Conservation (phyloP, 2,797 vertebrate species). For the Cuniculus paca region DNA sequence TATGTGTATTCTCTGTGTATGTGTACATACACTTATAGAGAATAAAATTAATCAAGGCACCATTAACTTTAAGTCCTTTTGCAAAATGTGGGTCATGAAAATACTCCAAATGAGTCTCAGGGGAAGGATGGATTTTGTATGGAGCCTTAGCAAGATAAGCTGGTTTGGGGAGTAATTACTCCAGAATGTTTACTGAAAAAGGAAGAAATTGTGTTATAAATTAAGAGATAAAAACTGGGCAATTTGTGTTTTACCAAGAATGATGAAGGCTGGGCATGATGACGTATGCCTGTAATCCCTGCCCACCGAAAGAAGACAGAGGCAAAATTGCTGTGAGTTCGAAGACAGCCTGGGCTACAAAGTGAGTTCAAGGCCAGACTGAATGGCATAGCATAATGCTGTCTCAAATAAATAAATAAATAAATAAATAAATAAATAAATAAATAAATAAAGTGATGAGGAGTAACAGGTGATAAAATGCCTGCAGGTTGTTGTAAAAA, state of each 20-base stretch:
- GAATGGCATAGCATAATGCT: background rate
- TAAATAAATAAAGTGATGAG: background rate
- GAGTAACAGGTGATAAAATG: background rate
- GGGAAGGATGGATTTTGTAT: background rate
- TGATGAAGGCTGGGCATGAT: no score
- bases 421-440: background rate
- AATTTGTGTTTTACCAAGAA: constrained; percentile 19
- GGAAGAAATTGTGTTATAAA: background rate
- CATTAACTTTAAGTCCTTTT: background rate
- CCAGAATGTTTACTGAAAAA: constrained; percentile 18
- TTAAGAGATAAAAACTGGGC: background rate
- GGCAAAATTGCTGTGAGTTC: no score
- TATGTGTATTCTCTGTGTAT: background rate
- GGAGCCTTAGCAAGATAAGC: background rate
- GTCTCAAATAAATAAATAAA: background rate
- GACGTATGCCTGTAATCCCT: no score
- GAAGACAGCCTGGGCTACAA: no score
- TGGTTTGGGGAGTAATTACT: background rate
- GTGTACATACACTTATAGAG: background rate
- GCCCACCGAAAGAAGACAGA: no score
- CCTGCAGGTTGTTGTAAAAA: background rate
- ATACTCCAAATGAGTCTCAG: background rate
- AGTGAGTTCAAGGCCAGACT: background rate
- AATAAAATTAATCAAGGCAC: background rate
- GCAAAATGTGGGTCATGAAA: background rate